Evolutionary conservation across 2,888 invertebrate genomes (phyloP), one percentile per base, ranked within the genome.

Genomic region (Drosophila incognita): DNA sequence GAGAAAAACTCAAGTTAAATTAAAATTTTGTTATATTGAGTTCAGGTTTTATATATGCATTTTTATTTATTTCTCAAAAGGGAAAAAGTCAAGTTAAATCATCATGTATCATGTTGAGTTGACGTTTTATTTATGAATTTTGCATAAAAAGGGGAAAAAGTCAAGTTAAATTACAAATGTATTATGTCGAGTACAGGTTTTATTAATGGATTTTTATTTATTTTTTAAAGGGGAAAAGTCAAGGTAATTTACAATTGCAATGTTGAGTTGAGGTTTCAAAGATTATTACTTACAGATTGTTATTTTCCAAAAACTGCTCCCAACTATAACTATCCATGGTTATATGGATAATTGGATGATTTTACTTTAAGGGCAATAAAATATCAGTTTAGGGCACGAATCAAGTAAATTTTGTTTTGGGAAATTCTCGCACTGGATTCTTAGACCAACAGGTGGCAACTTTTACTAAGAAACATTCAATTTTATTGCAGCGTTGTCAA

Each of bases 281-380:
- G 1, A 27, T 21, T n/a, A 27, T 18, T 62, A 87, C 89, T 87
- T 27, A 87, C 87, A 87, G 69, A 49, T 89, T 89, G 54, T 87
- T 87, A 63, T 89, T 89, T 63, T 84, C 87, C 74, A 89, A 73
- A 75, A 89, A 85, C 58, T 78, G 72, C 29, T 70, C 49, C 89
- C 87, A 87, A 40, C 54, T 76, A 42, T 59, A 59, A 42, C 11
- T 62, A 33, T 81, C 69, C 89, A 87, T 89, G 15, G 2, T 70
- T 27, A 52, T 40, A 15, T 33, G 4, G 29, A 42, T 18, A 46
- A 46, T 46, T 46, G 2, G 21, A 5, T 13, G 31, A 10, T 42
- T 33, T 31, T 31, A 33, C 3, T 33, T 33, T 33, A 27, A 31
- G 8, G 18, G 15, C 2, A 35, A 21, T 13, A 6, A 10, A 29